phyloP scores from a whole-genome alignment of 2,113 vertebrate genomes.

The Rhineura floridana region DNA sequence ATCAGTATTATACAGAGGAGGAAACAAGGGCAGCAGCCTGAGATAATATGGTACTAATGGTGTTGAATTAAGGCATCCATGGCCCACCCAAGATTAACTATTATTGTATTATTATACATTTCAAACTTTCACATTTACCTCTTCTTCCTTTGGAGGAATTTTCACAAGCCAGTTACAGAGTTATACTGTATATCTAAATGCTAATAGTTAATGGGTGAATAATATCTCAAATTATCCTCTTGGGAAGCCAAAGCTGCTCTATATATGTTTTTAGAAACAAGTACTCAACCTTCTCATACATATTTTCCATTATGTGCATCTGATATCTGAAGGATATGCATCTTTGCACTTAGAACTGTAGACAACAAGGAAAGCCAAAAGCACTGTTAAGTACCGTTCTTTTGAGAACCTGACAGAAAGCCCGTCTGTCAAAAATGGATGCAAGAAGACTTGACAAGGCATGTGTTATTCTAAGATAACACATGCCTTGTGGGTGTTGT shows the following conservation, averaged over 20 bases:
- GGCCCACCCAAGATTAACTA: no score
- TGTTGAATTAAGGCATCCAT: no score
- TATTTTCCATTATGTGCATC: neutral
- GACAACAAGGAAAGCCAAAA: conserved; percentile 18
- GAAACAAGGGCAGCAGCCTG: no score
- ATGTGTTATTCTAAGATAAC: conserved; percentile 63
- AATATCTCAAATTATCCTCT: neutral
- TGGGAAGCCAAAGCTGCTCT: neutral
- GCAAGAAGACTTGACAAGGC: neutral
- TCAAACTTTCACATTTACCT: neutral
- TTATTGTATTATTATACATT: no score
- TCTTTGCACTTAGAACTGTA: conserved; percentile 10
- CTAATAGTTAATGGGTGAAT: neutral
- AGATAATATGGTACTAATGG: no score
- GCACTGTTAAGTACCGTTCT: conserved; percentile 15
- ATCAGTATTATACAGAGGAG: no score
- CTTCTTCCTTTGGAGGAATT: neutral
- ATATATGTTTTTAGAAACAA: neutral
- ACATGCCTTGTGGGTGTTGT: conserved; percentile 31
- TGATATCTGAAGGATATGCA: fast-evolving
- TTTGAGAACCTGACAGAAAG: conserved; percentile 22
- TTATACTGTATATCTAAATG: neutral
- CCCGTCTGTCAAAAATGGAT: conserved; percentile 38
- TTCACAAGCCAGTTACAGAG: neutral
- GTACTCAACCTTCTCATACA: neutral